Conservation (phyloP, 2,113 vertebrate genomes). For the Prionailurus viverrinus region DNA sequence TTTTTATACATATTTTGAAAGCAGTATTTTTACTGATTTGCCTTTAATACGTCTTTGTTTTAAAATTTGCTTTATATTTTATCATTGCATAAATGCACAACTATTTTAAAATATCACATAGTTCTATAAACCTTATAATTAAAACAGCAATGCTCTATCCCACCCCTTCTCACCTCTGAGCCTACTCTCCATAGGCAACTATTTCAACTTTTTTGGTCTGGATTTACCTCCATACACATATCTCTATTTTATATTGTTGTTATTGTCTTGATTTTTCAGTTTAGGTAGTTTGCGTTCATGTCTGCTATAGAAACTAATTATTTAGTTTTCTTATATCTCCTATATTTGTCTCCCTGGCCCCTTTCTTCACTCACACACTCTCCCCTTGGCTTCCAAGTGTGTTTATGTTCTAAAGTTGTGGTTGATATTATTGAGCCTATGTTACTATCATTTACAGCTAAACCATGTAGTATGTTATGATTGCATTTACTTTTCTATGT, state of each 20-base stretch:
- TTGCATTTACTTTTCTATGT: neutral
- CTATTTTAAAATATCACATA: neutral
- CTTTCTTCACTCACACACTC: neutral
- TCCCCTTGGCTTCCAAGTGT: neutral
- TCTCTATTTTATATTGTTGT: neutral
- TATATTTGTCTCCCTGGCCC: neutral
- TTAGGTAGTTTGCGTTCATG: neutral
- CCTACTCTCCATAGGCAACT: neutral
- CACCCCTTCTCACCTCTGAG: neutral
- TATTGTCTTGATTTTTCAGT: slow-evolving; percentile 17
- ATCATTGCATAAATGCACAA: neutral
- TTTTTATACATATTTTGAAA: slow-evolving; percentile 28
- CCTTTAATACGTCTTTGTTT: neutral
- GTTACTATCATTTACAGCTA: neutral
- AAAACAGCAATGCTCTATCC: neutral
- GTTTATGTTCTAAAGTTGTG: neutral
- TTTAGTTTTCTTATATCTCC: neutral
- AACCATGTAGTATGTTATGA: neutral
- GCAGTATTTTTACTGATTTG: neutral
- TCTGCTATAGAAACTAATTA: neutral
- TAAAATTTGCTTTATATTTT: slow-evolving; percentile 12
- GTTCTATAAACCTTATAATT: neutral
- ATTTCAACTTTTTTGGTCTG: neutral
- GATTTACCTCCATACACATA: neutral
- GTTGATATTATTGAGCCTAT: neutral